Evolutionary conservation across 1,140 invertebrate species (phyloP).

Genomic region (Neodiprion virginianus): DNA sequence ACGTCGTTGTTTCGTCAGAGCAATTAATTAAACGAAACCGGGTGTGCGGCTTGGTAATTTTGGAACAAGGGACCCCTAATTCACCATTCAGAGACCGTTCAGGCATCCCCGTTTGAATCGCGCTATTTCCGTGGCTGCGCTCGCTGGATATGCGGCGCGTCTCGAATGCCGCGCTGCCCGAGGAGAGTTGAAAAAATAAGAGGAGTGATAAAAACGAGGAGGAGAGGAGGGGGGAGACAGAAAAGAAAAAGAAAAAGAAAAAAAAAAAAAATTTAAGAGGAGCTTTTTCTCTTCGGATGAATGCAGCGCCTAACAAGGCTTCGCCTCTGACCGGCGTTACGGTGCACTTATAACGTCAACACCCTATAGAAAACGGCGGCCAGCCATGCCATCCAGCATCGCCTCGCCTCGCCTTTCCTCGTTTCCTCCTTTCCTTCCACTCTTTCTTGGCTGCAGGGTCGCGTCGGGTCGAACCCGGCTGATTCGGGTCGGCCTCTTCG

Average conservation of each 20-base stretch:
- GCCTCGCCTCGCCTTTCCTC: neutral
- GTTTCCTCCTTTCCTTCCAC: too few relatives aligned
- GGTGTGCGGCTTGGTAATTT: constrained; percentile 2
- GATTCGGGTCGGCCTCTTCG: neutral
- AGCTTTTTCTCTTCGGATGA: constrained; percentile 3
- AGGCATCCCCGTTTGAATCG: neutral
- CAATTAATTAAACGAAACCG: constrained; percentile 7
- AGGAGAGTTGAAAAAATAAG: too few relatives aligned
- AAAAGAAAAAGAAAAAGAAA: neutral
- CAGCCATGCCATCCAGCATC: neutral
- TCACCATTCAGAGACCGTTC: neutral
- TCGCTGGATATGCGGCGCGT: neutral
- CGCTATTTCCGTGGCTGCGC: neutral
- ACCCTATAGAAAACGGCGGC: neutral
- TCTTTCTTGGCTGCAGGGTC: too few relatives aligned
- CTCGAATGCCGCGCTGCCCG: neutral
- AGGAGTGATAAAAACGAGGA: too few relatives aligned
- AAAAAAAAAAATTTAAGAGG: neutral
- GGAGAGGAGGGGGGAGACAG: too few relatives aligned
- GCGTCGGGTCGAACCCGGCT: neutral
- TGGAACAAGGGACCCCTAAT: constrained; percentile 5
- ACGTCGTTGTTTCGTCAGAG: constrained; percentile 2
- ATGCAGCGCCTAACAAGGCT: constrained; percentile 4
- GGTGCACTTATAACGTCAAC: constrained; percentile 7
- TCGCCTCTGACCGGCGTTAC: neutral